phyloP scores from a whole-genome alignment of 1,140 invertebrate genomes.

The Eufriesea mexicana region DNA sequence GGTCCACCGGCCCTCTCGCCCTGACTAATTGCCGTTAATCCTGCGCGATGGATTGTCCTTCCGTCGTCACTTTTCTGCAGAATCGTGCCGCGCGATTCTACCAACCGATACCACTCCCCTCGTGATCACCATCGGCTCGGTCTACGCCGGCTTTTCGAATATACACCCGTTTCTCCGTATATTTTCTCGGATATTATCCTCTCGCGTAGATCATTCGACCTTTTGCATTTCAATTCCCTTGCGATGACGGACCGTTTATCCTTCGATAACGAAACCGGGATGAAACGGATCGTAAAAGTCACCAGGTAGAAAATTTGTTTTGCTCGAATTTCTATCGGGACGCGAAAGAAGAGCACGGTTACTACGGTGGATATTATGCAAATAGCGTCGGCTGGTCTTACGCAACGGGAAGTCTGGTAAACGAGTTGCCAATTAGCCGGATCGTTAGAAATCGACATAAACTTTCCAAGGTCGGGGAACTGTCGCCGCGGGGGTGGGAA shows the following conservation, averaged over 20 bases:
- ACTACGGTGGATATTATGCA: background rate
- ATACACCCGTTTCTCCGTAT: too few species aligned
- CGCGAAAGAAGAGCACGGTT: background rate
- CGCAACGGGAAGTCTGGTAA: background rate
- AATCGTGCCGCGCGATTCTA: background rate
- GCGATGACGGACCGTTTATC: too few species aligned
- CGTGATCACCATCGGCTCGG: background rate
- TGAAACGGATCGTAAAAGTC: too few species aligned
- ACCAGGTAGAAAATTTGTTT: background rate
- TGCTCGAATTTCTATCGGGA: background rate
- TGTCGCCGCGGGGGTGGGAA: too few species aligned
- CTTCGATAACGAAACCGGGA: too few species aligned
- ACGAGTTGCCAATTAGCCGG: background rate
- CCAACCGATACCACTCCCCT: background rate
- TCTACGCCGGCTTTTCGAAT: background rate
- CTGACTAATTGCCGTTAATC: constrained; percentile 68
- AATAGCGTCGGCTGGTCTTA: background rate
- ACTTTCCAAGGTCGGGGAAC: background rate
- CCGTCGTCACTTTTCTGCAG: constrained; percentile 7
- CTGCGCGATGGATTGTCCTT: constrained; percentile 33
- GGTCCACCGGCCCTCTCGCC: background rate
- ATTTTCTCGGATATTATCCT: too few species aligned
- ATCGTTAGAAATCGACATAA: background rate
- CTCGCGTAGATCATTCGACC: too few species aligned
- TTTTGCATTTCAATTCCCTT: too few species aligned